Base-by-base conservation (phyloP, 1,140 invertebrate genomes). In the Zaprionus davidi region DNA sequence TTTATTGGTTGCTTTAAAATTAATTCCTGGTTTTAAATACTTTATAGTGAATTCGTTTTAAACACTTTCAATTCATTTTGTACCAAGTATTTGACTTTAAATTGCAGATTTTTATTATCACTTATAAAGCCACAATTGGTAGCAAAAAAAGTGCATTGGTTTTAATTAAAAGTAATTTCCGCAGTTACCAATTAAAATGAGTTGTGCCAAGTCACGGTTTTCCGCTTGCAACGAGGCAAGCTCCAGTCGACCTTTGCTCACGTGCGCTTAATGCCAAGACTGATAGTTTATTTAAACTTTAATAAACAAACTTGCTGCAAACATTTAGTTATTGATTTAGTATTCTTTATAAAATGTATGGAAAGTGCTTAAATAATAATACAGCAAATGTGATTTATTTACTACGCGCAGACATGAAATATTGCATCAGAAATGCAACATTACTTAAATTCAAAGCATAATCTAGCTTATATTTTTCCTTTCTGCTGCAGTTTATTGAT, bases 141-240 rank as follows among this genome's bases (percentile, higher is more conserved):
- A 0, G 5, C n/a, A 17, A 20, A 46, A 17, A 17, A n/a, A 9
- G n/a, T 46, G n/a, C n/a, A 17, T 34, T 9, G 3, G n/a, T 46
- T 46, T 46, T n/a, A 46, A 46, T 46, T 46, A 46, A 46, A 46
- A 46, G 41, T 46, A 46, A 46, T 46, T 46, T 46, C n/a, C 41
- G n/a, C 41, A 46, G 41, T 46, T 46, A 46, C n/a, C 41, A 46
- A 46, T 46, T 46, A 46, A 17, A 46, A 17, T 7, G n/a, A 46
- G 2, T 17, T 46, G 2, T 17, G 41, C 2, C 41, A 46, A 46
- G 41, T 46, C 41, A 46, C n/a, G 41, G 3, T 46, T 46, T 46
- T 7, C n/a, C n/a, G 6, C 11, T 46, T 46, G 41, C 41, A 46
- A 4, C n/a, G 41, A 7, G n/a, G 41, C 41, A 13, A 38, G 34